phyloP scores from a whole-genome alignment of 2,113 vertebrate genomes.

The Tringa solitaria region DNA sequence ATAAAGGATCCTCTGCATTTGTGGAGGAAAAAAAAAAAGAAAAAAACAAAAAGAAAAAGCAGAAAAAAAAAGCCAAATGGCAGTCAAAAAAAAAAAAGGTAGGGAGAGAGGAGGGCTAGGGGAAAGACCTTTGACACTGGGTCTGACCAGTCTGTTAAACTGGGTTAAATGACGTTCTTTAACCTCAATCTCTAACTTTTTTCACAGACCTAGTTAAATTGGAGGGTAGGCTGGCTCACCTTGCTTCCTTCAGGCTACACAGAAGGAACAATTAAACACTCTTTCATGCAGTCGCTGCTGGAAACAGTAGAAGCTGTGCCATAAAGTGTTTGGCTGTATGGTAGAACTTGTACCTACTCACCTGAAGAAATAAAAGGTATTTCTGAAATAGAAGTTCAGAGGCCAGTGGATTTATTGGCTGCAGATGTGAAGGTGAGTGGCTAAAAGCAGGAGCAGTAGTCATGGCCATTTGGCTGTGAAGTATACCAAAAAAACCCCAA shows the following conservation, averaged over 20 bases:
- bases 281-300: not conserved
- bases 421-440: not conserved
- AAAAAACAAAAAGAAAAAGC: not conserved
- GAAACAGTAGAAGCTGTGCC: not conserved
- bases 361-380: not conserved
- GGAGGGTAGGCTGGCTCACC: not conserved
- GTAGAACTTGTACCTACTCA: not conserved
- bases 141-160: not conserved
- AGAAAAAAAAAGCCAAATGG: not conserved
- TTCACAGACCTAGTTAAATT: not conserved
- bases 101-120: not conserved
- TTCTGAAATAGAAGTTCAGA: not conserved
- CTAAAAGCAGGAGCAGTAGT: not conserved
- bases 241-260: not conserved
- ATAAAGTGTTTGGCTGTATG: not conserved
- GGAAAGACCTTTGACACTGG: not conserved
- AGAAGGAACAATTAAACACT: constrained; percentile 16
- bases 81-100: fast-evolving
- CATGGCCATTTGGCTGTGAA: not conserved
- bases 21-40: fast-evolving
- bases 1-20: not conserved
- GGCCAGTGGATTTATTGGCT: not conserved
- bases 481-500: not conserved
- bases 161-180: not conserved
- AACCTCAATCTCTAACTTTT: not conserved